Conservation (phyloP, 2,797 vertebrate genomes). For the Melanotaenia parkinsoni region DNA sequence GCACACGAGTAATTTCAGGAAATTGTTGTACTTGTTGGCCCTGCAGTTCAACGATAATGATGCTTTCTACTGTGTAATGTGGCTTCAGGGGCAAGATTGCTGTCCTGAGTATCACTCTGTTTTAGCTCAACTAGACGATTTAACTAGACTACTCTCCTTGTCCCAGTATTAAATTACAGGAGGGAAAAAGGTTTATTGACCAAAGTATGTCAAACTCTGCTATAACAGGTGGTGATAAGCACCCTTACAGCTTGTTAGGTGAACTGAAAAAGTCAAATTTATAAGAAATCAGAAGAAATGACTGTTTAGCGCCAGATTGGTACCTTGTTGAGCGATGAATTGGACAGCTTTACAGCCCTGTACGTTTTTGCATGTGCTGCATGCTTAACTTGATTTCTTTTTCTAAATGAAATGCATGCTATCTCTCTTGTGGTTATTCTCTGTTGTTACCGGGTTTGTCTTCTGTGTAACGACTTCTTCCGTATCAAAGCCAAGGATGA, state of each 20-base stretch:
- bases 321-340: background rate
- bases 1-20: constrained; percentile 1
- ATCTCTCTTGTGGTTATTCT: background rate
- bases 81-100: background rate
- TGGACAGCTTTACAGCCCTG: background rate
- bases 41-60: background rate
- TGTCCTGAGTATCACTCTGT: background rate
- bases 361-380: background rate
- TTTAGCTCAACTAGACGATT: background rate
- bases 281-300: background rate
- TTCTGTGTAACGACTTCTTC: background rate
- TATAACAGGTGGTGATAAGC: background rate
- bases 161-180: background rate
- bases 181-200: background rate
- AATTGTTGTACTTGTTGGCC: background rate
- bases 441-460: background rate
- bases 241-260: background rate
- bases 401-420: background rate
- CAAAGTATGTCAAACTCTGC: background rate
- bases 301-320: background rate
- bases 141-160: background rate
- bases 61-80: background rate
- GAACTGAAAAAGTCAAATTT: background rate
- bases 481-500: background rate
- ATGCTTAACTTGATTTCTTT: background rate